These are phyloP conservation scores for Dromococcyx pavoninus DNA, from an alignment of 2,797 vertebrate species.

Conservation along the genomic window DNA sequence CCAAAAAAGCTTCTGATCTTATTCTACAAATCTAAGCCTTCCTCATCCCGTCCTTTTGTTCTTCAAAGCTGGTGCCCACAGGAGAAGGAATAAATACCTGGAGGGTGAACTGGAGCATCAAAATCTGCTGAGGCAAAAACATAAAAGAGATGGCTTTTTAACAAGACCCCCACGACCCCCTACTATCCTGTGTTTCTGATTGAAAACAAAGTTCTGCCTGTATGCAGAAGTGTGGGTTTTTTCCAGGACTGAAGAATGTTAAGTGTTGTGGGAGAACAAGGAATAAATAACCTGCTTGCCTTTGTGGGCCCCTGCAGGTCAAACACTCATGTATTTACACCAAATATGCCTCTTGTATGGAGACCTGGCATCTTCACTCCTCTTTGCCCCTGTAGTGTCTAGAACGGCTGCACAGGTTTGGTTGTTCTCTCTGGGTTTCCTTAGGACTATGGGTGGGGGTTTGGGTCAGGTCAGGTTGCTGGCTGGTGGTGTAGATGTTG, in stretches of 20 bases:
- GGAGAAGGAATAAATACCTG: slow-evolving; percentile 20
- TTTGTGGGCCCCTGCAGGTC: not conserved
- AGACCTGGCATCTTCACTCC: not conserved
- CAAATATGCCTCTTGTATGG: not conserved
- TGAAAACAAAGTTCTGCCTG: not conserved
- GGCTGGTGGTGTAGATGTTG: not conserved
- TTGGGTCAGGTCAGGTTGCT: not conserved
- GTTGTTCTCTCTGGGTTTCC: not conserved
- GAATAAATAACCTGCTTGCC: not conserved
- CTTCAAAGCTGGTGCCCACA: slow-evolving; percentile 5
- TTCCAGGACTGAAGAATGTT: not conserved
- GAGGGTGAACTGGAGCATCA: not conserved
- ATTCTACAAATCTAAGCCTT: slow-evolving; percentile 11
- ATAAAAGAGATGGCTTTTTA: not conserved
- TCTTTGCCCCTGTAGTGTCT: not conserved
- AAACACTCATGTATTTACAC: not conserved
- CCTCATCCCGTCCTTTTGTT: not conserved
- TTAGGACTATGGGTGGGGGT: not conserved
- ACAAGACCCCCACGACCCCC: not conserved
- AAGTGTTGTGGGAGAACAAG: not conserved
- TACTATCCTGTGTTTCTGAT: not conserved
- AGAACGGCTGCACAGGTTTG: not conserved
- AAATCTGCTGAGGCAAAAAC: not conserved
- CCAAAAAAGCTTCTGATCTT: not conserved
- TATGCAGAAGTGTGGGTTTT: not conserved